Percentiles rank a stretch among this genome's conserved stretches.
These are phyloP conservation scores for Chelonia mydas DNA, from an alignment of 2,797 vertebrate genomes.

Conservation along the genomic window DNA sequence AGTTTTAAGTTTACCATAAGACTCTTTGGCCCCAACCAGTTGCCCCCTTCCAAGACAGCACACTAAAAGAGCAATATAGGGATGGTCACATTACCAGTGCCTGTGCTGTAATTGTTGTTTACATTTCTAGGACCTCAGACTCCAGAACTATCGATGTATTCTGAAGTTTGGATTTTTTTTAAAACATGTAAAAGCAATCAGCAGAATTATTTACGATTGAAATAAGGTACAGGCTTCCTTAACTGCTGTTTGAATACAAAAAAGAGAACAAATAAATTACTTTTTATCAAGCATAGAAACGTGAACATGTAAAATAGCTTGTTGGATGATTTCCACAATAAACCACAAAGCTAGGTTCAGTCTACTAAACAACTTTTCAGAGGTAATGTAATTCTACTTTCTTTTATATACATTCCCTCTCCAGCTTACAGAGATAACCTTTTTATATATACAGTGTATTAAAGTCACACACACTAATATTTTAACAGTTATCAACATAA, in stretches of 20 bases:
- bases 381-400: constrained; percentile 11
- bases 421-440: not conserved
- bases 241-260: constrained; percentile 7
- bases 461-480: not conserved
- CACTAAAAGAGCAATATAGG: not conserved
- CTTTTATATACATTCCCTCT: not conserved
- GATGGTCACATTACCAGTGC: not conserved
- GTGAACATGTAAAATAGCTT: constrained; percentile 15
- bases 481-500: constrained; percentile 8
- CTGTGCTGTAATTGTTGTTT: not conserved
- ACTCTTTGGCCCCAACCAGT: not conserved
- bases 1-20: not conserved
- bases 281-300: not conserved
- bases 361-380: constrained; percentile 31
- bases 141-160: not conserved
- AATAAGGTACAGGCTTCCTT: constrained; percentile 36
- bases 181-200: not conserved
- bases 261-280: not conserved
- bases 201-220: constrained; percentile 14
- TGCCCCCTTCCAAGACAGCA: not conserved
- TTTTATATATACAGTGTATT: not conserved
- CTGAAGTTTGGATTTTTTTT: constrained; percentile 1
- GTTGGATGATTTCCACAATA: constrained; percentile 41
- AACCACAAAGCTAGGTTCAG: constrained; percentile 9
- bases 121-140: not conserved